These are phyloP conservation scores for Sorex araneus DNA, from an alignment of 2,113 vertebrate species.

Conservation along the genomic window DNA sequence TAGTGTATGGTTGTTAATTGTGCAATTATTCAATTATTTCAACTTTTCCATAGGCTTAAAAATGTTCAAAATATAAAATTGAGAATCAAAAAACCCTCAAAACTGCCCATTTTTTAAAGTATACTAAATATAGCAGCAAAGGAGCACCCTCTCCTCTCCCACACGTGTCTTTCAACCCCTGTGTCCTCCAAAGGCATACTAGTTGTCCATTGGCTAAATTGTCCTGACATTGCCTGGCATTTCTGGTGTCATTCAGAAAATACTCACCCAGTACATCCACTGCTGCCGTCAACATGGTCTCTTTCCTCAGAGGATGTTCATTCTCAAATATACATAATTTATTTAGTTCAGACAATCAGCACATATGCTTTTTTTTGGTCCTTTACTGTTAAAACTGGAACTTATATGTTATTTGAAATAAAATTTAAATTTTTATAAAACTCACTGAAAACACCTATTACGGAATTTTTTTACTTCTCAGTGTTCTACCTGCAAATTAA, in stretches of 20 bases:
- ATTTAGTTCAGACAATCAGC: constrained; percentile 69
- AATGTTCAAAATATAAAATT: constrained; percentile 1
- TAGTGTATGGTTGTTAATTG: not conserved
- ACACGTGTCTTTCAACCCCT: not conserved
- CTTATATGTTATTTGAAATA: constrained; percentile 49
- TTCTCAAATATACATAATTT: constrained; percentile 68
- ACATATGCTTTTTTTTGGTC: constrained; percentile 20
- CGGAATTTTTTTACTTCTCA: constrained; percentile 46
- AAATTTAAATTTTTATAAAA: constrained; percentile 64
- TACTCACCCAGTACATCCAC: constrained; percentile 58
- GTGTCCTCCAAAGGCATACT: not conserved
- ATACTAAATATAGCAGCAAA: not conserved
- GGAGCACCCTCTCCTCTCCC: not conserved
- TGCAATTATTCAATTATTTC: not conserved
- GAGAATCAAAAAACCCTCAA: not conserved
- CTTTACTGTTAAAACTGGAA: constrained; percentile 57
- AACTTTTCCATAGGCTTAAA: constrained; percentile 3
- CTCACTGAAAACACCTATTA: too few species aligned
- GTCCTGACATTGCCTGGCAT: constrained; percentile 34
- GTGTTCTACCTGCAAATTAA: constrained; percentile 44
- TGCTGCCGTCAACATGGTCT: constrained; percentile 16
- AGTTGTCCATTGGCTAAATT: constrained; percentile 52
- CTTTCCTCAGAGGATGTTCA: constrained; percentile 39
- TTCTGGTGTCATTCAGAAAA: constrained; percentile 52
- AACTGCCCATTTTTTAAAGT: not conserved